Conservation (phyloP, 1,140 invertebrate species). For the Drosophila busckii region DNA sequence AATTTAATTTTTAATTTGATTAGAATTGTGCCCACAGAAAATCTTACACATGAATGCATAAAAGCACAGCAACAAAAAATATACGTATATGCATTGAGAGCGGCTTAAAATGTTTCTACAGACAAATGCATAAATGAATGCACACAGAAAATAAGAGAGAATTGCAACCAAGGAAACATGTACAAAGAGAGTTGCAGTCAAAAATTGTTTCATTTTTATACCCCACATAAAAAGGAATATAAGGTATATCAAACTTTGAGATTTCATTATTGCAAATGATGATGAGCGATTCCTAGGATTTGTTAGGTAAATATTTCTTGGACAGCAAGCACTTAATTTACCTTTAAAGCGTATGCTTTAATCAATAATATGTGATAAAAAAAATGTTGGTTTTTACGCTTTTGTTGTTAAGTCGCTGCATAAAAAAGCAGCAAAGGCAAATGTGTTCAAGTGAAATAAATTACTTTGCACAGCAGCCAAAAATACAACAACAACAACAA, state of each 20-base stretch:
- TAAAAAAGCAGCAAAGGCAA: constrained; percentile 32
- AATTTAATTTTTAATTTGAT: neutral
- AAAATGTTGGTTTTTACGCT: too few species aligned
- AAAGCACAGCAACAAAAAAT: constrained; percentile 10
- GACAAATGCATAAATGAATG: constrained; percentile 52
- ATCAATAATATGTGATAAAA: too few species aligned
- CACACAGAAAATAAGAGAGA: constrained; percentile 51
- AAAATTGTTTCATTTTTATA: constrained; percentile 33
- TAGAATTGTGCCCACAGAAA: constrained; percentile 5
- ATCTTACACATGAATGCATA: constrained; percentile 5
- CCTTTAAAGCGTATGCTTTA: too few species aligned
- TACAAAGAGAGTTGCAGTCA: constrained; percentile 30
- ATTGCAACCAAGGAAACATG: constrained; percentile 11
- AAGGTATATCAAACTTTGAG: too few species aligned
- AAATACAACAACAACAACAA: constrained; percentile 22
- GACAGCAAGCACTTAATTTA: too few species aligned
- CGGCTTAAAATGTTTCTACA: constrained; percentile 24
- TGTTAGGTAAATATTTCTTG: too few species aligned
- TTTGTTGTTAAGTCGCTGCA: constrained; percentile 47
- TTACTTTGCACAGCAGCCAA: constrained; percentile 61
- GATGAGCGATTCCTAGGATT: too few species aligned
- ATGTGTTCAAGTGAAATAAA: constrained; percentile 76
- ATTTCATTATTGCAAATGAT: too few species aligned
- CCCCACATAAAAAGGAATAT: neutral
- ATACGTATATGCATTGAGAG: constrained; percentile 20